Evolutionary conservation across 1,140 invertebrate genomes (phyloP), one percentile per base, ranked within the genome.

Genomic region (Amyelois transitella): DNA sequence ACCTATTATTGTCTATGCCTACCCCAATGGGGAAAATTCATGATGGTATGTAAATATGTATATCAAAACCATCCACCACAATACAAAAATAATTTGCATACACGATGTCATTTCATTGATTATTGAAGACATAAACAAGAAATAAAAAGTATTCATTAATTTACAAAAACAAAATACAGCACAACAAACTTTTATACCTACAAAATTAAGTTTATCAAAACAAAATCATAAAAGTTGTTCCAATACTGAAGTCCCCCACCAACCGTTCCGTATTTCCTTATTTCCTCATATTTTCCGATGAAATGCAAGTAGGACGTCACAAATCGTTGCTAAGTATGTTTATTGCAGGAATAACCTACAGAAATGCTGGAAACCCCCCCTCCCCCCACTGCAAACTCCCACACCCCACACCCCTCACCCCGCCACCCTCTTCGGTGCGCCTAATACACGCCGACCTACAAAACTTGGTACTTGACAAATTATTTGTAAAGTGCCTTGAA

Each of bases 361-460:
- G 17, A 38, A 38, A 14, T 38, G 32, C 32, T 38, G 32, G 12
- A 12, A 38, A 38, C 17, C 32, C 0, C 32, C n/a, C n/a, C n/a
- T n/a, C 62, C 69, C 51, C 60, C 51, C 44, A 71, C 58, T 69
- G 72, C 72, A 75, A 67, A 73, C 68, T 71, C 72, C 52, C 62
- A 56, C 56, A 55, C 54, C 43, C 44, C 52, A 20, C 50, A 28
- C 58, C 20, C 32, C 18, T 22, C 62, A 48, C 51, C 49, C 55
- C 38, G 48, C 20, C 49, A 64, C 19, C 53, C 61, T 21, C 24
- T 58, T 55, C 57, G 59, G 52, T 72, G 62, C 70, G 70, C 73
- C 73, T 76, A 72, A 67, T 66, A 38, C 62, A 66, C 64, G 64
- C 60, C 69, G 75, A 75, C 75, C 74, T 72, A 70, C 63, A 77